These are phyloP conservation scores for Anoncus sp. DNA, from an alignment of 2,888 invertebrate genomes.

Conservation along the genomic window DNA sequence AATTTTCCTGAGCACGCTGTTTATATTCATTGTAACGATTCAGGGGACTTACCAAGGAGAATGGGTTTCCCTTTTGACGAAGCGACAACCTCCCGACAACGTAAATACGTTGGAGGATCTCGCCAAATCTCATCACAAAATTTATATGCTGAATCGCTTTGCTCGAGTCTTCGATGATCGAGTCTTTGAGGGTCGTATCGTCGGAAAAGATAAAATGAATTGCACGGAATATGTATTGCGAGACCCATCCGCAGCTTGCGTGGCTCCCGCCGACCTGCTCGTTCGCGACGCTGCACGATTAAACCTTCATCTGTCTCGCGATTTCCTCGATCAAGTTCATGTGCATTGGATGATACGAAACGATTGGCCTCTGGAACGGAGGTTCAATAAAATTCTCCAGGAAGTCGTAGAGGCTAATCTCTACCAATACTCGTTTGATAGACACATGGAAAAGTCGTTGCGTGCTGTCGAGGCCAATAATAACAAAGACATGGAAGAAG, in stretches of 20 bases:
- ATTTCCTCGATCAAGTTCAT: too few relatives aligned
- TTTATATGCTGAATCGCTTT: background rate
- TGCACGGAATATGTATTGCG: slow-evolving; percentile 22
- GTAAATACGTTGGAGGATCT: slow-evolving; percentile 18
- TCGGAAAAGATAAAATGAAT: background rate
- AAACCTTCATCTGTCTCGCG: background rate
- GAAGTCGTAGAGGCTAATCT: too few relatives aligned
- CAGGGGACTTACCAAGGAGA: slow-evolving; percentile 18
- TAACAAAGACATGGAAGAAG: too few relatives aligned
- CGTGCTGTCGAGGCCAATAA: too few relatives aligned
- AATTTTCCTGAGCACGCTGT: slow-evolving; percentile 11
- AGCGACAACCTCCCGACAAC: background rate
- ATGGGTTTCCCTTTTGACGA: slow-evolving; percentile 11
- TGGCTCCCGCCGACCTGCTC: background rate
- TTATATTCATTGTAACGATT: slow-evolving; percentile 11
- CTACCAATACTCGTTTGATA: too few relatives aligned
- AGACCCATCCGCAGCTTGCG: slow-evolving; percentile 9
- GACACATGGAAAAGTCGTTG: too few relatives aligned
- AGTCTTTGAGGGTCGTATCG: slow-evolving; percentile 2
- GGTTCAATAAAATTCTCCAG: too few relatives aligned
- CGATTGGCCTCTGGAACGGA: too few relatives aligned
- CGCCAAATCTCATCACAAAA: background rate
- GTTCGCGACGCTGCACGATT: background rate
- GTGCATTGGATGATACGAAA: too few relatives aligned
- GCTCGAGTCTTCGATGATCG: background rate